These are phyloP conservation scores for Alviniconcha strummeri DNA, from an alignment of 2,888 invertebrate genomes.

Conservation along the genomic window DNA sequence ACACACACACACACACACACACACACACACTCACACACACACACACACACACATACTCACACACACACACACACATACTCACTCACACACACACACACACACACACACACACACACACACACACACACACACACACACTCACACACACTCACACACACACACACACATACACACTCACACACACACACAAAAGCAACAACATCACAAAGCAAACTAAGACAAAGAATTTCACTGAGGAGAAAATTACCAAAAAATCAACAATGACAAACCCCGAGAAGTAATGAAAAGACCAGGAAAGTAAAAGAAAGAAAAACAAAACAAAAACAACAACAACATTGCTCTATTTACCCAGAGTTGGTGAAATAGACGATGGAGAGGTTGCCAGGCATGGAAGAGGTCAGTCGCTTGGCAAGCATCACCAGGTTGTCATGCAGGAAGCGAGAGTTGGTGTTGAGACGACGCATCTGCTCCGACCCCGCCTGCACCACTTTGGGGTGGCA, in stretches of 20 bases:
- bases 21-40: not conserved
- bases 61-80: slow-evolving; percentile 1
- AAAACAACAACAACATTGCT: not conserved
- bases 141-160: not conserved
- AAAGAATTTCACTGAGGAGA: no score
- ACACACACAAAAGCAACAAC: not conserved
- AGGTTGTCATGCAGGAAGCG: slow-evolving; percentile 97
- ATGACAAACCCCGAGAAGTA: not conserved
- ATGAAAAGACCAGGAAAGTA: not conserved
- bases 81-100: not conserved
- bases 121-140: not conserved
- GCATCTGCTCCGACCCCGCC: slow-evolving; percentile 93
- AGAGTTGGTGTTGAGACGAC: slow-evolving; percentile 92
- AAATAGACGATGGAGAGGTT: slow-evolving; percentile 93
- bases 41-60: not conserved
- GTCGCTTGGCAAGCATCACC: slow-evolving; percentile 89
- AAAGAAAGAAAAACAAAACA: not conserved
- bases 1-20: no score
- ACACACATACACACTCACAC: not conserved
- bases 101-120: not conserved
- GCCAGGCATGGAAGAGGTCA: slow-evolving; percentile 89
- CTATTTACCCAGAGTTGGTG: slow-evolving; percentile 90
- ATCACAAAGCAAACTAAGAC: not conserved
- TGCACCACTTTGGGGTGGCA: slow-evolving; percentile 95
- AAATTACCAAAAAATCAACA: no score